Evolutionary conservation across 2,113 vertebrate species (phyloP).

Genomic region (Corynorhinus townsendii): DNA sequence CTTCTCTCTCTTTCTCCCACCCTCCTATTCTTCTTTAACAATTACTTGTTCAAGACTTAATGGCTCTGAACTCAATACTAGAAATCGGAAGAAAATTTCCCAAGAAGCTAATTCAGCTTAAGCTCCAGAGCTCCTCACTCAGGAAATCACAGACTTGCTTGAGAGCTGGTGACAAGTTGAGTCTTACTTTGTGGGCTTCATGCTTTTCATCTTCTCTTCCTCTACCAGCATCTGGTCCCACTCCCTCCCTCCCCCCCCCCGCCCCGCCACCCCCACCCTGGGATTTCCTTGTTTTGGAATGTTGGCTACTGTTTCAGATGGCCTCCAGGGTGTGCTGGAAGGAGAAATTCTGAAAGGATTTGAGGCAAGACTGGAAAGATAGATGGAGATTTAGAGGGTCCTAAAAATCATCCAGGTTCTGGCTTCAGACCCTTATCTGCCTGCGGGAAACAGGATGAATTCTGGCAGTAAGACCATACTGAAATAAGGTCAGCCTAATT

Average conservation of each 20-base stretch:
- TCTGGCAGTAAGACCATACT: not conserved
- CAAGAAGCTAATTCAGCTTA: not conserved
- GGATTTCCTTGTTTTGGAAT: not conserved
- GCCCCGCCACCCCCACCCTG: too few species aligned
- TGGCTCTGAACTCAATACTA: not conserved
- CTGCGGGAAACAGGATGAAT: not conserved
- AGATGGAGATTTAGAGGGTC: not conserved
- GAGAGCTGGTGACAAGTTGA: not conserved
- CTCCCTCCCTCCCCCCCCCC: not conserved
- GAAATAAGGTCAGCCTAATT: conserved; percentile 54
- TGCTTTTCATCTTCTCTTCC: not conserved
- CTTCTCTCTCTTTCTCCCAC: not conserved
- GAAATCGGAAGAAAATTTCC: conserved; percentile 15
- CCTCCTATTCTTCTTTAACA: not conserved
- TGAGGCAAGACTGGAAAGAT: not conserved
- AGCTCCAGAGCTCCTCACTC: not conserved
- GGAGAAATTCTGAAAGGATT: not conserved
- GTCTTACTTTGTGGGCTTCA: not conserved
- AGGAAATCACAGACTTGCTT: not conserved
- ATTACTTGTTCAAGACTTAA: not conserved
- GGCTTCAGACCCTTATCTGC: conserved; percentile 26
- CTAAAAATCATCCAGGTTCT: conserved; percentile 1
- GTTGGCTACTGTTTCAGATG: not conserved
- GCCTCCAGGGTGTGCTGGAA: not conserved
- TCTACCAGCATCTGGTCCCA: not conserved